Conservation (phyloP, 2,113 vertebrate species). For the Gobius niger region DNA sequence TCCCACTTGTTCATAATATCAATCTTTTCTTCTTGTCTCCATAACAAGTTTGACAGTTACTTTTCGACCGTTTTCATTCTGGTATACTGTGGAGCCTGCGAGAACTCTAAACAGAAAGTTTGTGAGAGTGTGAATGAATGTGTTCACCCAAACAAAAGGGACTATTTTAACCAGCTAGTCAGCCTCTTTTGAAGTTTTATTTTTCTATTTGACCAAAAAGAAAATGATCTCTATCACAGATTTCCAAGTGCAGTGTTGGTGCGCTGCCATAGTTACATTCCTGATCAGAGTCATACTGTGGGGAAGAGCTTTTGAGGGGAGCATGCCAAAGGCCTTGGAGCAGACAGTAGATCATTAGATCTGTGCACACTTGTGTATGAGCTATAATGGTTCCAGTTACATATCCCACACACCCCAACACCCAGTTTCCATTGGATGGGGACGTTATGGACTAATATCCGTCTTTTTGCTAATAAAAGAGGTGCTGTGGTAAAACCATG, state of each 20-base stretch:
- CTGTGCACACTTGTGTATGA: slow-evolving; percentile 46
- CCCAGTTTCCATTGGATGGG: slow-evolving; percentile 69
- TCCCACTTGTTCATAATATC: slow-evolving; percentile 26
- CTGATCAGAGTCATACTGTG: slow-evolving; percentile 38
- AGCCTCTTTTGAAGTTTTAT: slow-evolving; percentile 72
- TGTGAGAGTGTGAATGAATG: slow-evolving; percentile 9
- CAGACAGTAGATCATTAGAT: slow-evolving; percentile 47
- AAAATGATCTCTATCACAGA: slow-evolving; percentile 39
- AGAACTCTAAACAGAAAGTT: slow-evolving; percentile 16
- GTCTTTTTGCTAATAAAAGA: slow-evolving; percentile 81
- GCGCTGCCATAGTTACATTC: slow-evolving; percentile 57
- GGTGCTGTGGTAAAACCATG: slow-evolving; percentile 65
- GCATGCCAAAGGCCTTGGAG: slow-evolving; percentile 65
- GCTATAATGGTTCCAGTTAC: slow-evolving; percentile 66
- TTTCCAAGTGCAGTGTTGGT: slow-evolving; percentile 36
- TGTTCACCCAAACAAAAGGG: slow-evolving; percentile 67
- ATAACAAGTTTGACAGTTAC: slow-evolving; percentile 49
- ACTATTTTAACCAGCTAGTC: slow-evolving; percentile 68
- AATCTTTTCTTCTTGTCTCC: slow-evolving; percentile 25
- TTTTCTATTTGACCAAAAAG: slow-evolving; percentile 72
- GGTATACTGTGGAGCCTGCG: slow-evolving; percentile 63
- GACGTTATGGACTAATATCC: slow-evolving; percentile 73
- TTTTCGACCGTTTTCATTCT: slow-evolving; percentile 64
- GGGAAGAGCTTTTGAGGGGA: slow-evolving; percentile 62
- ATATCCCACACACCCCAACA: slow-evolving; percentile 44